A percentile compares a stretch with the other conserved stretches of the same genome.
Evolutionary conservation across 2,113 vertebrate species (phyloP).

Genomic region (Talpa occidentalis): DNA sequence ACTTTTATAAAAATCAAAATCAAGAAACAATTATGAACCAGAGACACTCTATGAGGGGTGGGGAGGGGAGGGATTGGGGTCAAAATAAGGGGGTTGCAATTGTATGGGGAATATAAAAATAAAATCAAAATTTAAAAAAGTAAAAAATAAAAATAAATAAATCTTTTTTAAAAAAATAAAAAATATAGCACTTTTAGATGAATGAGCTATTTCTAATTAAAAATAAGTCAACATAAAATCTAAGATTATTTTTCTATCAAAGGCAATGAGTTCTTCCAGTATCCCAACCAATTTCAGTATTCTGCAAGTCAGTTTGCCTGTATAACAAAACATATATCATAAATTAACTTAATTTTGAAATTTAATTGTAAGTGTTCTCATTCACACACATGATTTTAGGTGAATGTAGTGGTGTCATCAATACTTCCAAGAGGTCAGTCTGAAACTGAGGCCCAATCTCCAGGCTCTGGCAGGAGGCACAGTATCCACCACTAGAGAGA

Average conservation of each 20-base stretch:
- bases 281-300: neutral
- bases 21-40: no score
- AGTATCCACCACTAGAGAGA: neutral
- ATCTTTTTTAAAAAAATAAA: no score
- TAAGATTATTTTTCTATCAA: neutral
- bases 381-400: neutral
- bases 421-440: neutral
- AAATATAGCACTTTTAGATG: neutral
- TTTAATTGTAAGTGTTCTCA: neutral
- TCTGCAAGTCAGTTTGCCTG: neutral
- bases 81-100: no score
- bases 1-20: no score
- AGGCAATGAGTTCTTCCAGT: no score
- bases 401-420: neutral
- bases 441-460: neutral
- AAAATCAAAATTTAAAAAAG: no score
- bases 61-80: no score
- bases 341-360: slow-evolving; percentile 12
- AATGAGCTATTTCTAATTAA: neutral
- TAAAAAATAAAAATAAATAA: no score
- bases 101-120: no score
- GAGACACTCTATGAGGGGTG: no score
- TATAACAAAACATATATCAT: neutral
- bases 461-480: neutral
- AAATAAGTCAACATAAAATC: neutral